Evolutionary conservation across 2,888 invertebrate species (phyloP).

Genomic region (Hemaris fuciformis): DNA sequence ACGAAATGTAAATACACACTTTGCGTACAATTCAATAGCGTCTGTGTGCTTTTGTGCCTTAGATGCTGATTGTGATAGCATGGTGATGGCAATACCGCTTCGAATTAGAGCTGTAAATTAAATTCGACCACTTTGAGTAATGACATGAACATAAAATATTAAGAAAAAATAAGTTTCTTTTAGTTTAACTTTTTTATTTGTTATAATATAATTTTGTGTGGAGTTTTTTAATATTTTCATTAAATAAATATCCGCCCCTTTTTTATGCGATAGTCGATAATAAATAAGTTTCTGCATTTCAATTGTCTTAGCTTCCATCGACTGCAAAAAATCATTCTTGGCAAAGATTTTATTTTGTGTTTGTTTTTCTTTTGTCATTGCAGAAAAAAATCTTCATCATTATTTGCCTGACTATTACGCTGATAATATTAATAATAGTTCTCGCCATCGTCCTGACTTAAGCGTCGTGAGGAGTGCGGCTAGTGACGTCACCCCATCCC

Average conservation of each 20-base stretch:
- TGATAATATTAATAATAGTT: slow-evolving; percentile 89
- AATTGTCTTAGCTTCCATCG: not conserved
- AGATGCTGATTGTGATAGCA: slow-evolving; percentile 13
- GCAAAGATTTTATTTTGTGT: slow-evolving; percentile 70
- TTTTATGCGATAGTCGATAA: not conserved
- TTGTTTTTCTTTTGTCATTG: slow-evolving; percentile 83
- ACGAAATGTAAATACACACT: not conserved
- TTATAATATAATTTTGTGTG: too few relatives aligned
- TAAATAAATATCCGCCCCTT: not conserved
- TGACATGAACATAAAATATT: not conserved
- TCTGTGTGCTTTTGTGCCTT: not conserved
- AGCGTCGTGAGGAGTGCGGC: slow-evolving; percentile 36
- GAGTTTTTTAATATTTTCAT: not conserved
- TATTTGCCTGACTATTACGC: slow-evolving; percentile 89
- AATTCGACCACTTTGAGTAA: not conserved
- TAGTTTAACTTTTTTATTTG: too few relatives aligned
- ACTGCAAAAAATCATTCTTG: slow-evolving; percentile 14
- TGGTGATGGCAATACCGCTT: slow-evolving; percentile 21
- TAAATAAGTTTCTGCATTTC: not conserved
- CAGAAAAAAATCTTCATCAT: slow-evolving; percentile 95
- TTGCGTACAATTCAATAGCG: not conserved
- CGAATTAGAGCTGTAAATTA: not conserved
- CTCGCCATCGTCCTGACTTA: slow-evolving; percentile 73
- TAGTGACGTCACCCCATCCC: slow-evolving; percentile 39
- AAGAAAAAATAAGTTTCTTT: not conserved